Percentiles rank a stretch among this genome's conserved stretches.
Conservation (phyloP, 2,797 vertebrate genomes). For the Megaceryle alcyon region DNA sequence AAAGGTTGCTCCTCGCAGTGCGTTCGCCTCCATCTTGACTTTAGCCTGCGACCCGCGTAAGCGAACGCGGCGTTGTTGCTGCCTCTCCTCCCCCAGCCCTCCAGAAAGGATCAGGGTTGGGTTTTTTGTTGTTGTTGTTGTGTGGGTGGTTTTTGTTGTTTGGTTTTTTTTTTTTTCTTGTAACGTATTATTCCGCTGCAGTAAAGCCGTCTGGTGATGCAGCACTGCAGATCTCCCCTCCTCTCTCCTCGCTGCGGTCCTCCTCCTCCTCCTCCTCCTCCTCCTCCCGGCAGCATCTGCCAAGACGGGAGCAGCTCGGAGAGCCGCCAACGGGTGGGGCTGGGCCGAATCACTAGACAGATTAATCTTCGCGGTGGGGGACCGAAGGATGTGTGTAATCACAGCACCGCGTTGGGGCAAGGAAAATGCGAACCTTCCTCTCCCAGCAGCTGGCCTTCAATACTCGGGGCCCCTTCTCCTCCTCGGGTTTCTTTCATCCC, state of each 20-base stretch:
- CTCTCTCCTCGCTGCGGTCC: background rate
- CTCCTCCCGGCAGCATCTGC: slow-evolving; percentile 37
- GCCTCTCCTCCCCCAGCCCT: background rate
- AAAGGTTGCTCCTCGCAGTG: background rate
- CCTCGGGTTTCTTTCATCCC: background rate
- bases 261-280: background rate
- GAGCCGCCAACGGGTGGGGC: slow-evolving; percentile 59
- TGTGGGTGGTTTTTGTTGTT: no score
- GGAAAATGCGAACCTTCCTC: slow-evolving; percentile 7
- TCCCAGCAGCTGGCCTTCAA: background rate
- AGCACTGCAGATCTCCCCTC: slow-evolving; percentile 65
- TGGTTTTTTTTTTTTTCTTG: background rate
- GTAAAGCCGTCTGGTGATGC: slow-evolving; percentile 40
- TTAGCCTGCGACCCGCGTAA: rapidly evolving
- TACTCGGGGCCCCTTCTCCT: background rate
- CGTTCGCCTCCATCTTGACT: background rate
- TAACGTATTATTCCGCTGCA: slow-evolving; percentile 35
- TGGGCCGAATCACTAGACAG: background rate
- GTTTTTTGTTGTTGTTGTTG: background rate
- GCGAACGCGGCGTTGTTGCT: rapidly evolving
- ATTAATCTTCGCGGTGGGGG: slow-evolving; percentile 16
- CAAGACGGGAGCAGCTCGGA: slow-evolving; percentile 53
- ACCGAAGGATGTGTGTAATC: background rate
- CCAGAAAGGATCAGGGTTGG: background rate
- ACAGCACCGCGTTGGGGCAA: background rate